These are phyloP conservation scores for Rhynchopsitta pachyrhyncha DNA, from an alignment of 2,113 vertebrate species.

Conservation along the genomic window DNA sequence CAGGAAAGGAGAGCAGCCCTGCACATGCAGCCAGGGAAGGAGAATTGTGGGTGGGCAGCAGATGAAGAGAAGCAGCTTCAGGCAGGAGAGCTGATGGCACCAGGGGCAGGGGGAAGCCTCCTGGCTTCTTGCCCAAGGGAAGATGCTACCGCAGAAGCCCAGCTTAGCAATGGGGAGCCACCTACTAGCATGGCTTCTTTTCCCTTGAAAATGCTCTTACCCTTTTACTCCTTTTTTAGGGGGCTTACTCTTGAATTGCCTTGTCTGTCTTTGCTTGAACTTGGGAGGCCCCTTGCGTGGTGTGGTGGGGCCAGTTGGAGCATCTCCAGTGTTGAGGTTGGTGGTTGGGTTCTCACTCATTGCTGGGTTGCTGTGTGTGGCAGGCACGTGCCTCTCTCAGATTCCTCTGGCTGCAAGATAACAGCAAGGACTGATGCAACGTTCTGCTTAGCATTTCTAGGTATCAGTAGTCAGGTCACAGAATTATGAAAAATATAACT, in stretches of 20 bases:
- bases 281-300: conserved; percentile 95
- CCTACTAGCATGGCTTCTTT: background rate
- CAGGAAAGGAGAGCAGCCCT: background rate
- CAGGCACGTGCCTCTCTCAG: background rate
- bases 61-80: background rate
- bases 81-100: background rate
- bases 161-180: background rate
- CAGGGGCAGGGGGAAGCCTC: background rate
- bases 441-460: background rate
- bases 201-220: conserved; percentile 69
- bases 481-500: background rate
- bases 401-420: conserved; percentile 42
- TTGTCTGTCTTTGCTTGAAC: conserved; percentile 95
- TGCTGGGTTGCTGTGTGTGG: background rate
- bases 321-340: conserved; percentile 62
- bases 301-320: conserved; percentile 79
- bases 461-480: background rate
- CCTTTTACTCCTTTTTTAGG: conserved; percentile 96
- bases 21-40: background rate
- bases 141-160: background rate
- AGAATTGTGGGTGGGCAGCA: background rate
- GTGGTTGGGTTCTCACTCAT: conserved; percentile 69
- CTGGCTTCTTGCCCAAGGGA: background rate
- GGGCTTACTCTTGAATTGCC: conserved; percentile 98
- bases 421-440: background rate